A percentile compares a stretch with the other conserved stretches of the same genome.
Conservation (phyloP, 2,888 invertebrate species). For the Zhengitettix transpicula region DNA sequence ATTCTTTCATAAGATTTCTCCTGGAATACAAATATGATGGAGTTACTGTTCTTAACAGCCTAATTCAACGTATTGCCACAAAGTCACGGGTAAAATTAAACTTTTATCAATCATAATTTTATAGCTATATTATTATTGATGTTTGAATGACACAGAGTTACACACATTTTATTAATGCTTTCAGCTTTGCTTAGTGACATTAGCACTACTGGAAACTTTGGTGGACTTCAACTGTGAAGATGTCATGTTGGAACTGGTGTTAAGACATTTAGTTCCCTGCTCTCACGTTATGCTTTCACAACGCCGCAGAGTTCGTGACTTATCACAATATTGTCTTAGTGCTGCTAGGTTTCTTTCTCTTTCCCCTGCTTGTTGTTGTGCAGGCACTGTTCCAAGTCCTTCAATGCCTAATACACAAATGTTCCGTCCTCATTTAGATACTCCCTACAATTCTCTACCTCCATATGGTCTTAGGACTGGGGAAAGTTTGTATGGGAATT, state of each 20-base stretch:
- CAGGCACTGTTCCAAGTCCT: background rate
- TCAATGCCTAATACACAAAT: background rate
- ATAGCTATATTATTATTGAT: background rate
- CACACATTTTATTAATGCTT: conserved; percentile 14
- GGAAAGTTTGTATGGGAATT: conserved; percentile 60
- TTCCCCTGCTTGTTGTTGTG: conserved; percentile 29
- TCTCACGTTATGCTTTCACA: conserved; percentile 71
- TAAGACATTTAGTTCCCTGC: conserved; percentile 69
- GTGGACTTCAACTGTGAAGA: conserved; percentile 90
- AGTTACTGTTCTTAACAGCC: conserved; percentile 59
- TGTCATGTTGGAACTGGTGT: conserved; percentile 79
- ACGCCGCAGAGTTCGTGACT: conserved; percentile 46
- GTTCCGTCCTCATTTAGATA: conserved; percentile 22
- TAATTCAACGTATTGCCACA: conserved; percentile 51
- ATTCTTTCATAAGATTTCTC: conserved; percentile 71
- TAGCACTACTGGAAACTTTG: conserved; percentile 80
- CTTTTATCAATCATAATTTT: background rate
- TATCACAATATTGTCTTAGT: conserved; percentile 55
- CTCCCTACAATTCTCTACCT: conserved; percentile 7
- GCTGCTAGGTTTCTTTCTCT: conserved; percentile 60
- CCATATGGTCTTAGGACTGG: conserved; percentile 2
- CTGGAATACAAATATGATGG: conserved; percentile 72
- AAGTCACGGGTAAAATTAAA: conserved; percentile 44
- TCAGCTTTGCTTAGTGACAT: conserved; percentile 68
- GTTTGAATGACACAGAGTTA: background rate